Base-by-base conservation (phyloP, 2,797 vertebrate species). In the Silurus lanzhouensis region DNA sequence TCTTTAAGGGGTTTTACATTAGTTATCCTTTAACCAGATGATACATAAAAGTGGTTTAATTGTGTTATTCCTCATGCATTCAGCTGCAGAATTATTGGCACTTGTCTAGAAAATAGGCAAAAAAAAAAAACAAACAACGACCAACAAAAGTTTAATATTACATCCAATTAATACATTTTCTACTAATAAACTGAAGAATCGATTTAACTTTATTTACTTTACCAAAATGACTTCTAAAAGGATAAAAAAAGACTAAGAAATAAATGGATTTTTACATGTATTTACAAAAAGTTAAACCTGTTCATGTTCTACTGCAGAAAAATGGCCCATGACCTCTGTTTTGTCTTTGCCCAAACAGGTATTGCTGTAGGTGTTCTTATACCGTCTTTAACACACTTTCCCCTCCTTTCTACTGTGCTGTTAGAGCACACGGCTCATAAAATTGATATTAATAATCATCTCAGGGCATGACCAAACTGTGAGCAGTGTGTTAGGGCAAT, bases 401-500 rank as follows among this genome's bases (percentile, higher is more conserved):
- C n/a, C 46, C 46, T 52, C 46, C 71, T 71, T 17, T 8, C 68
- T 20, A 4, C n/a, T 75, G 48, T 57, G 72, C 22, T 12, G 0
- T 38, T 15, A 46, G 58, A 66, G n/a, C 64, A 80, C n/a, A 66
- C 64, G 44, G 4, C n/a, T 19, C n/a, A 66, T 66, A 38, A 31
- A 48, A 80, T 15, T 1, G 61, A 48, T 77, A 46, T 81, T 55
- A 44, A n/a, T 55, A 44, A n/a, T 79, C 20, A 25, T 48, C 9
- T 81, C 19, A 67, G 78, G 67, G 70, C 60, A 72, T 63, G 48
- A 44, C n/a, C 27, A 70, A 70, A 17, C 12, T 27, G 80, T 81
- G 7, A 68, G 71, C 31, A 81, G 46, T 68, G 48, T 75, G 19
- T 60, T 60, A 52, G 48, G 57, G 48, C 66, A 78, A 77, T 77